Percentiles rank a stretch among this genome's conserved stretches.
Conservation (phyloP, 37 sponge, comb jelly and placozoan species). For the Chondrilla cf. caribensis region DNA sequence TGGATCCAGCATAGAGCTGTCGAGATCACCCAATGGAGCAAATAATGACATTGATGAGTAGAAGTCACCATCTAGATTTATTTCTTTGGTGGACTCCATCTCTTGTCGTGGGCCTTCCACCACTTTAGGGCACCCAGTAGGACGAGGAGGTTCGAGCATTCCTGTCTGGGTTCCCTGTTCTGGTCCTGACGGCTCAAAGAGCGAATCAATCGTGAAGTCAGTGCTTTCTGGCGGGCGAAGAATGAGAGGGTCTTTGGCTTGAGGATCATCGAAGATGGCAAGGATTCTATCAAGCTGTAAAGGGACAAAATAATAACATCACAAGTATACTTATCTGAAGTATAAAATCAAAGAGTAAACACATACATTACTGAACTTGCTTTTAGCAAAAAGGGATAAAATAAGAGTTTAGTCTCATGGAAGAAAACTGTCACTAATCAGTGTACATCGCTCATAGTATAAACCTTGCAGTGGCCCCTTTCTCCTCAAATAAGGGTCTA, state of each 20-base stretch:
- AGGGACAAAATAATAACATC: too few relatives aligned
- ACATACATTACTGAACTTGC: too few relatives aligned
- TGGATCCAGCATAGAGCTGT: background rate
- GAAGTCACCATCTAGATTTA: background rate
- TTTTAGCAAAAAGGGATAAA: too few relatives aligned
- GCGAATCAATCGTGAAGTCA: constrained; percentile 32
- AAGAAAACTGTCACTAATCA: too few relatives aligned
- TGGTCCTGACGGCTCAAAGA: constrained; percentile 18
- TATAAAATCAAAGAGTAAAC: too few relatives aligned
- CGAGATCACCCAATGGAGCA: background rate
- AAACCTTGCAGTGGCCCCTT: too few relatives aligned
- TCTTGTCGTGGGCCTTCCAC: constrained; percentile 61
- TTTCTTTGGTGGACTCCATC: constrained; percentile 67
- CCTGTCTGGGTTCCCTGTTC: background rate
- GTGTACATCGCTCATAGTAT: too few relatives aligned
- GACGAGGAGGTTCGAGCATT: background rate
- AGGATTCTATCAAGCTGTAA: background rate
- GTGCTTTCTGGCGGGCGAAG: background rate
- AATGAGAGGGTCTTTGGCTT: background rate
- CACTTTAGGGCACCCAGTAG: constrained; percentile 33
- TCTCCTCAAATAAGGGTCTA: too few relatives aligned
- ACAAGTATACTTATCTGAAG: too few relatives aligned
- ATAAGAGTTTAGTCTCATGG: too few relatives aligned
- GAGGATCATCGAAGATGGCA: background rate
- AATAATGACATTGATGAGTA: background rate